Percentiles rank a stretch among this genome's conserved stretches.
Conservation (phyloP, 2,113 vertebrate species). For the Onychostruthus taczanowskii region DNA sequence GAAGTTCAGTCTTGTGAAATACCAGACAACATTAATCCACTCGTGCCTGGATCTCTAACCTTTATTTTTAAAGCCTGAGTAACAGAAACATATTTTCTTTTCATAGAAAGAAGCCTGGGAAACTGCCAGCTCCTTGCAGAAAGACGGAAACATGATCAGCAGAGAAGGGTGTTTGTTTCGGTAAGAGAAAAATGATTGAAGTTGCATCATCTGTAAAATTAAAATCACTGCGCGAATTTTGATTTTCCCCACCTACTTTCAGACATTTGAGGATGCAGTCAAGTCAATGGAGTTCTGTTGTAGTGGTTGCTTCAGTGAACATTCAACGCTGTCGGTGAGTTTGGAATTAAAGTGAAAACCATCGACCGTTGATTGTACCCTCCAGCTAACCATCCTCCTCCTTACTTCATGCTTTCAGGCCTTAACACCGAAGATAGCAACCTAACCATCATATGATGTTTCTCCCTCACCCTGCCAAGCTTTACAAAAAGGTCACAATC, state of each 20-base stretch:
- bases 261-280: conserved; percentile 31
- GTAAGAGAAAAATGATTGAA: conserved; percentile 40
- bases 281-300: conserved; percentile 52
- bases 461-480: conserved; percentile 26
- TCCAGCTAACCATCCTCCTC: conserved; percentile 80
- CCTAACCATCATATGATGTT: conserved; percentile 14
- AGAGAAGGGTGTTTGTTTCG: not conserved
- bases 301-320: conserved; percentile 87
- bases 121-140: not conserved
- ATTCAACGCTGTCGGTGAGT: conserved; percentile 99
- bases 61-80: not conserved
- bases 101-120: not conserved
- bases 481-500: conserved; percentile 92
- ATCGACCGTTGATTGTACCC: conserved; percentile 99
- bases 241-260: not conserved
- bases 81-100: conserved; percentile 19
- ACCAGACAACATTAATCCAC: not conserved
- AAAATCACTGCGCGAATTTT: not conserved
- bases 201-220: not conserved
- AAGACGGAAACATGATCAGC: not conserved
- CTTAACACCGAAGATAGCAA: conserved; percentile 56
- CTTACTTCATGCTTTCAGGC: conserved; percentile 53
- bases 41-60: not conserved
- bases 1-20: not conserved
- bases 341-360: conserved; percentile 95